Base-by-base conservation (phyloP, 1,140 invertebrate species). In the Rhagoletis zephyria region DNA sequence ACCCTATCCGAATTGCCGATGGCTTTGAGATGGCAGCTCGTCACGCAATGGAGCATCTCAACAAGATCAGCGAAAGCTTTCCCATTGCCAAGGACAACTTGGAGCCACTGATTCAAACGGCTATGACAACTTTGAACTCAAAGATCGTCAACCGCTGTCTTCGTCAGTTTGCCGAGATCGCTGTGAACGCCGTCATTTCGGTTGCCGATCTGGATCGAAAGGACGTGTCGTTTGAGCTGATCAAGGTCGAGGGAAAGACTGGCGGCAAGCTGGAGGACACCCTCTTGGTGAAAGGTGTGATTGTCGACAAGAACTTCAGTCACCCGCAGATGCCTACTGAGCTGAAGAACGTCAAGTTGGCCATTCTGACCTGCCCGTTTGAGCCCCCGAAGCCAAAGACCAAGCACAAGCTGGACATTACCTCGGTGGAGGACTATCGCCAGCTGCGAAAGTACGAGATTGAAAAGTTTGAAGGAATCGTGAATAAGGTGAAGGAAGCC, bases 271-370 rank as follows among this genome's bases (percentile, higher is more conserved):
- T 99, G 92, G 99, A 99, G 94, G 99, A 99, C 93, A 98, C 98
- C 0, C 96, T 98, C 94, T 94, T 99, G 59, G 98, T 99, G 14
- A 97, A 97, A 89, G 99, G 99, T 87, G 99, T 99, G 4, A 96
- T 99, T 88, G 95, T 99, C 30, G 99, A 99, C 92, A 99, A 99
- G 94, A 98, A 99, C 88, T 98, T 99, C 94, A 98, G 97, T 90
- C 99, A 99, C 95, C 98, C 99, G 85, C 99, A 99, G 94, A 99
- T 99, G 99, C 99, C 99, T 1, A 99, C 99, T 94, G 98, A 98
- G 96, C 96, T 99, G 1, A 98, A 97, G 93, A 95, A 99, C 94
- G 98, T 98, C 0, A 98, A 98, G 93, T 94, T 99, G 74, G 98
- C 98, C 1, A 99, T 99, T 90, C 95, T 99, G 5, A 99, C 99